Evolutionary conservation across 2,113 vertebrate species (phyloP).

Genomic region (Sitta europaea): DNA sequence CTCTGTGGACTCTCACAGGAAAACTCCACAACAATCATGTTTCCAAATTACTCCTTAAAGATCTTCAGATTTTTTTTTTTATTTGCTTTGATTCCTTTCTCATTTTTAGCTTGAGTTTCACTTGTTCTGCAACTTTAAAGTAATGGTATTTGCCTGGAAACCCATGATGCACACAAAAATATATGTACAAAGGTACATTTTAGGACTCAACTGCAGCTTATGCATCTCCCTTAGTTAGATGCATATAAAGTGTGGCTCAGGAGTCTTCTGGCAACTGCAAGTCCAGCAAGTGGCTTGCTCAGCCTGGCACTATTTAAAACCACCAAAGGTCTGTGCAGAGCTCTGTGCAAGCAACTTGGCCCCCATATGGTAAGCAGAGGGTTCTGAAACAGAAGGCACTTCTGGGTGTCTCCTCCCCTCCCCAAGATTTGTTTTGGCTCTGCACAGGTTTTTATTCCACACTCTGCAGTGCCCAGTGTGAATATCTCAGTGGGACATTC

Average conservation of each 20-base stretch:
- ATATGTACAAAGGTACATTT: not conserved
- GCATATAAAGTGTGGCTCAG: not conserved
- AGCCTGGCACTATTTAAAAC: not conserved
- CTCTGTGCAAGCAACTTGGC: not conserved
- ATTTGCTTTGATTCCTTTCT: not conserved
- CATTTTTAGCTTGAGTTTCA: not conserved
- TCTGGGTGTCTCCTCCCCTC: not conserved
- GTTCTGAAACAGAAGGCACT: not conserved
- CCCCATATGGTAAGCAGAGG: not conserved
- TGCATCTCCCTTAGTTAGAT: not conserved
- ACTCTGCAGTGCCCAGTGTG: not conserved
- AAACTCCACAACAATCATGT: not conserved
- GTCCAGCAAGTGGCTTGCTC: not conserved
- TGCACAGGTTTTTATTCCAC: not conserved
- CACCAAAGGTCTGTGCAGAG: not conserved
- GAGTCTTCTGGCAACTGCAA: not conserved
- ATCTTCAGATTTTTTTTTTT: not conserved
- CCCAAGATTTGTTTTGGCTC: not conserved
- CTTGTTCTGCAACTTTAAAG: not conserved
- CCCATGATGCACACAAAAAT: not conserved
- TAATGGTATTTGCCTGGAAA: not conserved
- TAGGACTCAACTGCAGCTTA: not conserved
- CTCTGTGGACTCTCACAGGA: not conserved
- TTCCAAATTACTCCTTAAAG: not conserved
- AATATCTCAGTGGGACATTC: not conserved